Base-by-base conservation (phyloP, 2,797 vertebrate genomes). In the Steatocranus sp. region DNA sequence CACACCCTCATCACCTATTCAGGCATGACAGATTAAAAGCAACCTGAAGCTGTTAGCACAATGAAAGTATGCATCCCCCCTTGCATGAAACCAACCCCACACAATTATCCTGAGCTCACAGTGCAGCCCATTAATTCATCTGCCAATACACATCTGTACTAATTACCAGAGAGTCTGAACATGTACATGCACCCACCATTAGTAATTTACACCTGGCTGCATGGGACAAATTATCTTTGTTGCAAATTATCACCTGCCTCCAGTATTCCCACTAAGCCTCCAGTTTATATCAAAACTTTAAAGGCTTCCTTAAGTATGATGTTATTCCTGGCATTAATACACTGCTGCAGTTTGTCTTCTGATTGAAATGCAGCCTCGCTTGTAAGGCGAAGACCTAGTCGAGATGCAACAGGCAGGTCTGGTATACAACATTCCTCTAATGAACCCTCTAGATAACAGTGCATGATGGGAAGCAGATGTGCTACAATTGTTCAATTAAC, bases 401-500 rank as follows among this genome's bases (percentile, higher is more conserved):
- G 23, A 85, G 79, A 87, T 84, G 61, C 82, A 79, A 75, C 2
- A 23, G 77, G 34, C 58, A 76, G 81, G 41, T 70, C 66, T 46
- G 23, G 41, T 70, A 46, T 70, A 81, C 43, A 84, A 77, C 79
- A 74, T 81, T 63, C 32, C 77, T 76, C 70, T 84, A 87, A 92
- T 92, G 86, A 93, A 81, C 46, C 75, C 86, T 84, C 74, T 50
- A 73, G 83, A 91, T 87, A 85, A 78, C 76, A 68, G 73, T 82
- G 81, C 75, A 90, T 89, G 89, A 91, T 88, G 89, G 85, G 87
- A 86, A 90, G 82, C 87, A 91, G 83, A 93, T 89, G 89, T 56
- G 83, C 61, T 75, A 56, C 86, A 91, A 81, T 86, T 90, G 87
- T 91, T 92, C 85, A 91, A 86, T 92, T 90, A 91, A 85, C 82